Base-by-base conservation (phyloP, 1,140 invertebrate genomes). In the Drosophila lacteicornis region DNA sequence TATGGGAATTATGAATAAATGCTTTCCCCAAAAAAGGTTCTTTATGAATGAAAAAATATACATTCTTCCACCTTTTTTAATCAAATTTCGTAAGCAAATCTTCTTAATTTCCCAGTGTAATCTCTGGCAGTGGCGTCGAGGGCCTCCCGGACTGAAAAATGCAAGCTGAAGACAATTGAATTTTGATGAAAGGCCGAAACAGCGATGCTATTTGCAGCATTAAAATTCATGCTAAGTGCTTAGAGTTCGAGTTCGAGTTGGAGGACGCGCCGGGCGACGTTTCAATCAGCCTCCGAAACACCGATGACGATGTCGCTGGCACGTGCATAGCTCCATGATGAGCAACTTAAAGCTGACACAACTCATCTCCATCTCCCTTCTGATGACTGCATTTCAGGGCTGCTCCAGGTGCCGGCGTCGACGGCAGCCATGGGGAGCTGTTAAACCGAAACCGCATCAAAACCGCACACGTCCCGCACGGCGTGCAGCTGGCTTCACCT, bases 391-490 rank as follows among this genome's bases (percentile, higher is more conserved):
- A 50, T 86, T 87, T 82, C 69, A 69, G 81, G 70, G 69, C 2
- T 19, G 33, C 56, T 56, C 66, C 67, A 62, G 66, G 63, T 77
- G 60, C 58, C 8, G 30, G 8, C 27, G 27, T 30, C 47, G 75
- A 59, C 42, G 36, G 42, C 59, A 50, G 45, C 42, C 61, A 58
- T 63, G 53, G 70, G 58, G 81, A 79, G 82, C 81, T 84, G 81
- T 84, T 84, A 84, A 80, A 62, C 81, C 82, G 82, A 84, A 84
- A 84, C 82, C 82, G 78, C 84, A 88, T 79, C 67, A 61, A 78
- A 81, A 84, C 84, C 84, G 59, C 84, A 90, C 84, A 88, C 84
- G 85, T 90, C 66, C 85, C 81, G 81, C 81, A 90, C 87, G 84
- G 84, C 80, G 81, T 75, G 66, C 79, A 82, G 62, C 66, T 78